Conservation (phyloP, 2,113 vertebrate species). For the Hirundichthys speculiger region DNA sequence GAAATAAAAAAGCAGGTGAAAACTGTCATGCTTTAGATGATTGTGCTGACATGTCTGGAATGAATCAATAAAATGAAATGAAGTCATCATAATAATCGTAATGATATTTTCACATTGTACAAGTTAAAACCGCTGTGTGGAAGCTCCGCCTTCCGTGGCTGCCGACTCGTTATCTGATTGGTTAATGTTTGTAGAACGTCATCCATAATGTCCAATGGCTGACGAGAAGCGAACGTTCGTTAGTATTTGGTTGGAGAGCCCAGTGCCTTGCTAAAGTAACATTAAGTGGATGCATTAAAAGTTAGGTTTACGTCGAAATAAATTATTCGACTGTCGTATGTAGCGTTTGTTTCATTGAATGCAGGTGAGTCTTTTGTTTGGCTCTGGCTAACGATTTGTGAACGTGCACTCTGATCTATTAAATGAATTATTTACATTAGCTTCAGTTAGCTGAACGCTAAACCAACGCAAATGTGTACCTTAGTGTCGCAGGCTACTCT, state of each 20-base stretch:
- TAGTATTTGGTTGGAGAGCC: constrained; percentile 62
- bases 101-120: no score
- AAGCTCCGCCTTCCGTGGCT: constrained; percentile 3
- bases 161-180: constrained; percentile 39
- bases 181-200: constrained; percentile 18
- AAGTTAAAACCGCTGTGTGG: no score
- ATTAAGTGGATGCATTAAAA: background rate
- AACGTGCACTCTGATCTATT: background rate
- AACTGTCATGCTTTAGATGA: no score
- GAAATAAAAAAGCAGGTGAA: no score
- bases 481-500: background rate
- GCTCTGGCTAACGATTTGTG: background rate
- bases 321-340: background rate
- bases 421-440: constrained; percentile 37
- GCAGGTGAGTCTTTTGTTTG: constrained; percentile 41
- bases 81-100: no score
- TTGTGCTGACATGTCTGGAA: no score
- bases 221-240: constrained; percentile 9
- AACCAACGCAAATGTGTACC: background rate
- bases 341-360: constrained; percentile 12
- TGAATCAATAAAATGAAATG: no score
- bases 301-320: background rate
- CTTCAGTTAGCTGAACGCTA: constrained; percentile 44
- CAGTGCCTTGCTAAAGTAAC: background rate
- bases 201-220: constrained; percentile 42